Conservation (phyloP, 2,113 vertebrate species). For the Sphyrna mokarran region DNA sequence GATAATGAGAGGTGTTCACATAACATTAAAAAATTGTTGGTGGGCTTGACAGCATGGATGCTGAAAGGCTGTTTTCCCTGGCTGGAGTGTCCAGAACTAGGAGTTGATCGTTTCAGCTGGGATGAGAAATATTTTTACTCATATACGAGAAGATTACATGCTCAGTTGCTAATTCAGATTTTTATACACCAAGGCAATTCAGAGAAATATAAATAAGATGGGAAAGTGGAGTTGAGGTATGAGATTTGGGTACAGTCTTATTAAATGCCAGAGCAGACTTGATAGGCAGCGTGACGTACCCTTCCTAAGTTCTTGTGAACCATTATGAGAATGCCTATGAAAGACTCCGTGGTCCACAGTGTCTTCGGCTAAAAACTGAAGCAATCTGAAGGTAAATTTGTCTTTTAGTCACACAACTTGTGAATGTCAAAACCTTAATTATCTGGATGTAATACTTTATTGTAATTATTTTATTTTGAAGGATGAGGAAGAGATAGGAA, state of each 20-base stretch:
- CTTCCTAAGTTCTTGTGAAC: not conserved
- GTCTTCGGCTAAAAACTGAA: not conserved
- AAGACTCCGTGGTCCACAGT: not conserved
- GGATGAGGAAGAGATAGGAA: slow-evolving; percentile 78
- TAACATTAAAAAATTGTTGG: not conserved
- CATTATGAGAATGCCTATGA: not conserved
- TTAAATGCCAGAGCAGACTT: not conserved
- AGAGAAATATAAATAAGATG: not conserved
- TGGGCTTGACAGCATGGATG: not conserved
- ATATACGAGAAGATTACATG: not conserved
- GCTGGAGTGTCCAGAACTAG: not conserved
- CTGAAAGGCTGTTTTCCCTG: not conserved
- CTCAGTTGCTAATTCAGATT: not conserved
- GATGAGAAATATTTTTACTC: not conserved
- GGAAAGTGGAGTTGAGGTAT: not conserved
- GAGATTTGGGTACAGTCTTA: not conserved
- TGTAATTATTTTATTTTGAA: slow-evolving; percentile 39
- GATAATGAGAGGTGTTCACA: not conserved
- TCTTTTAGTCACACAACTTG: not conserved
- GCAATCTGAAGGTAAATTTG: not conserved
- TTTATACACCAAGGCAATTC: not conserved
- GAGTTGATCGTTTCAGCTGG: not conserved
- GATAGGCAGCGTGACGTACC: not conserved
- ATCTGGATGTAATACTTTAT: not conserved
- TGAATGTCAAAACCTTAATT: not conserved